Conservation (phyloP, 2,113 vertebrate species). For the Ibidorhyncha struthersii region DNA sequence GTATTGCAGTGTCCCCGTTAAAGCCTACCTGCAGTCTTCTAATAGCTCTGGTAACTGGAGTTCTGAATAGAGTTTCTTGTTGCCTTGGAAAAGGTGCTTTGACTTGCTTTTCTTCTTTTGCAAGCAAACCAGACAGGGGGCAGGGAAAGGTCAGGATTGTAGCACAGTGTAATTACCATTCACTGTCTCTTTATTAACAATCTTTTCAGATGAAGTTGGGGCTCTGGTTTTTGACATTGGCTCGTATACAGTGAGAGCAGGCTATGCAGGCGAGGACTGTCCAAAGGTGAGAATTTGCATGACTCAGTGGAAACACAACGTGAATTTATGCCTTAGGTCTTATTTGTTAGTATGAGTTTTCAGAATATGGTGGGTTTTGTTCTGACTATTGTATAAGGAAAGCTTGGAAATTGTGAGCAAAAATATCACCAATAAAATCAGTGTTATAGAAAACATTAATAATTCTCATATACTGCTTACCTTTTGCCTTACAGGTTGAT, state of each 20-base stretch:
- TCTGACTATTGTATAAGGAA: background rate
- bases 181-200: background rate
- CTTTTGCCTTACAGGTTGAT: slow-evolving; percentile 84
- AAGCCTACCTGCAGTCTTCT: background rate
- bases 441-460: background rate
- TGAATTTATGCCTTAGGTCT: background rate
- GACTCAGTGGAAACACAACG: background rate
- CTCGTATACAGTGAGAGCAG: slow-evolving; percentile 95
- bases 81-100: background rate
- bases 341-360: background rate
- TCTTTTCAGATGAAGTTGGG: slow-evolving; percentile 93
- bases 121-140: background rate
- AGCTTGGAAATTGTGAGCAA: background rate
- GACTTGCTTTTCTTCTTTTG: background rate
- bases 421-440: background rate
- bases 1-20: background rate
- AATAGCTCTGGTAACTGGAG: fast-evolving
- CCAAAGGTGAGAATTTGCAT: slow-evolving; percentile 86
- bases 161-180: background rate
- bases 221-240: slow-evolving; percentile 98
- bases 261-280: slow-evolving; percentile 98
- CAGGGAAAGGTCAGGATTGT: background rate
- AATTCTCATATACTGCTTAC: background rate
- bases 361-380: fast-evolving
- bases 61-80: background rate